phyloP scores from a whole-genome alignment of 2,113 vertebrate genomes.

The Lipotes vexillifer region DNA sequence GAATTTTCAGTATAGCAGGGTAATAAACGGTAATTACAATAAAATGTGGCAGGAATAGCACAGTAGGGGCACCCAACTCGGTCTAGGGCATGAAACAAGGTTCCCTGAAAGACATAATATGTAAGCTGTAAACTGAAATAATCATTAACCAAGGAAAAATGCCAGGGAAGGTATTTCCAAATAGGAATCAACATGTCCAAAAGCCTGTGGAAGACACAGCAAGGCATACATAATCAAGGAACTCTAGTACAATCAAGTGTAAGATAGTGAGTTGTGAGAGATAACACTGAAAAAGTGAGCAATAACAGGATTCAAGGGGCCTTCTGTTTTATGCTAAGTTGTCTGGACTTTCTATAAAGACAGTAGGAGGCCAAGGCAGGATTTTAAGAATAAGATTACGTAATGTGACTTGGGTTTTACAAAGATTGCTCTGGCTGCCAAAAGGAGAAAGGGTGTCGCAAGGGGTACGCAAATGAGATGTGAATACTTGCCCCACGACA shows the following conservation, averaged over 20 bases:
- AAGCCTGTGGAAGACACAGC: not conserved
- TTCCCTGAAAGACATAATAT: not conserved
- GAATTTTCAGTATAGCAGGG: not conserved
- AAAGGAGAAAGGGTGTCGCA: not conserved
- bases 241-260: not conserved
- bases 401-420: not conserved
- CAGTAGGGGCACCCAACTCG: not conserved
- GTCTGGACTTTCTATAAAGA: not conserved
- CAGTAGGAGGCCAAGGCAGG: not conserved
- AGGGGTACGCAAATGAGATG: not conserved
- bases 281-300: not conserved
- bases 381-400: not conserved
- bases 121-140: not conserved
- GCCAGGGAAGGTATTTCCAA: not conserved
- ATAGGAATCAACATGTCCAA: not conserved
- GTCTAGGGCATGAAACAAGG: not conserved
- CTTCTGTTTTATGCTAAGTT: not conserved
- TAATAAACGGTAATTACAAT: not conserved
- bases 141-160: not conserved
- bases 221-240: not conserved
- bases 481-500: not conserved
- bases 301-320: not conserved
- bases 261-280: not conserved
- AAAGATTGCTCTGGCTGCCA: not conserved
- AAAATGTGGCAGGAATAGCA: not conserved